phyloP scores from a whole-genome alignment of 2,888 invertebrate genomes.

The Meta bourneti region DNA sequence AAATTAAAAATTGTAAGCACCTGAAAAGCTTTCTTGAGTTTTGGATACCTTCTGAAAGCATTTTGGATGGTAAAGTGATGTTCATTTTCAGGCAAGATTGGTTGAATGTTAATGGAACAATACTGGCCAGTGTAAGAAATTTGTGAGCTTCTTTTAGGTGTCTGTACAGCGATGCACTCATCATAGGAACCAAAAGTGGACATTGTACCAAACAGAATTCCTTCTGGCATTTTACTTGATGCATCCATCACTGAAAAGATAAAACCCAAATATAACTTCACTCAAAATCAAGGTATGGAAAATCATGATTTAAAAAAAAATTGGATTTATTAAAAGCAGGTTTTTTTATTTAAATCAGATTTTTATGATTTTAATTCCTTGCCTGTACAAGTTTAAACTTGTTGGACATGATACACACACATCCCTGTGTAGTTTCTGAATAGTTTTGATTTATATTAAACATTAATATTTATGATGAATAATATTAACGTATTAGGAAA shows the following conservation, averaged over 20 bases:
- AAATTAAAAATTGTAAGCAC: conserved; percentile 8
- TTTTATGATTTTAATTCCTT: too few species aligned
- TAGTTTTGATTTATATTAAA: too few species aligned
- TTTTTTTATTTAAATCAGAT: too few species aligned
- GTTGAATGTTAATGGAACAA: conserved; percentile 74
- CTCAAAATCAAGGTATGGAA: neutral
- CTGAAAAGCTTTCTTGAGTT: conserved; percentile 58
- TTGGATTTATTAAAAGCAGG: neutral
- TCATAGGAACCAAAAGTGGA: conserved; percentile 74
- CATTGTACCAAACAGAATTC: conserved; percentile 73
- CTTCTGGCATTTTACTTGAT: conserved; percentile 74
- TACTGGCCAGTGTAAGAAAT: conserved; percentile 66
- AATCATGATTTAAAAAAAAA: neutral
- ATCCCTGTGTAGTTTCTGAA: too few species aligned
- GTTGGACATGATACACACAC: neutral
- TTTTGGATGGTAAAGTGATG: conserved; percentile 72
- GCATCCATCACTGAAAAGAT: conserved; percentile 75
- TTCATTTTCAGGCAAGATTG: conserved; percentile 66
- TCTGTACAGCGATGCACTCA: conserved; percentile 72
- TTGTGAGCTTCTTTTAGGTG: conserved; percentile 40
- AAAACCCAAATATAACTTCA: neutral
- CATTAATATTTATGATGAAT: too few species aligned
- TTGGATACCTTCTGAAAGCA: conserved; percentile 73
- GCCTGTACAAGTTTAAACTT: too few species aligned
- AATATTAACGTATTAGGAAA: too few species aligned